Evolutionary conservation across 2,113 vertebrate genomes (phyloP).

Genomic region (Planiliza haematocheilus): DNA sequence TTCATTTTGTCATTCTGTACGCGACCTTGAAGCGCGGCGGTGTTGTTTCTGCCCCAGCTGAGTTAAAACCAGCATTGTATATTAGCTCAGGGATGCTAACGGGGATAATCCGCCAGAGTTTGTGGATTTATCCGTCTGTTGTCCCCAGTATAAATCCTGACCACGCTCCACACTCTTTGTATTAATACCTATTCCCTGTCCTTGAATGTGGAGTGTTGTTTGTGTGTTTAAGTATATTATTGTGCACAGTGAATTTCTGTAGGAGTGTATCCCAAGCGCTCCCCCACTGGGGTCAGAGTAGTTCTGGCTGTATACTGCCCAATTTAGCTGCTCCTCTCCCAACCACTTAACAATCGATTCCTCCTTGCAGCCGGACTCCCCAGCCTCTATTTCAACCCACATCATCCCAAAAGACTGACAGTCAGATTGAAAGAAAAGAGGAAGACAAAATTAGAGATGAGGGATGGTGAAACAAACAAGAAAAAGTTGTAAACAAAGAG

Average conservation of each 20-base stretch:
- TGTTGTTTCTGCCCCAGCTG: background rate
- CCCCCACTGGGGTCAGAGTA: conserved; percentile 12
- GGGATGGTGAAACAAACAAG: conserved; percentile 43
- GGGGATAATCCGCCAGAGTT: background rate
- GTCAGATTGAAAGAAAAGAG: conserved; percentile 3
- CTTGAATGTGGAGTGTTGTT: conserved; percentile 30
- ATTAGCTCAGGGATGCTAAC: conserved; percentile 27
- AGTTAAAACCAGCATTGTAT: conserved; percentile 22
- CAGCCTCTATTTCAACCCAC: conserved; percentile 13
- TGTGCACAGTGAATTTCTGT: conserved; percentile 5
- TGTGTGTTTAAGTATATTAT: conserved; percentile 35
- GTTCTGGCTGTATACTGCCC: conserved; percentile 20
- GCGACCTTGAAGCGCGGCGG: conserved; percentile 18
- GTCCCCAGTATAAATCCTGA: conserved; percentile 23
- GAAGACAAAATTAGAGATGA: background rate
- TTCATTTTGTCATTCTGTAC: background rate
- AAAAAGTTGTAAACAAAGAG: conserved; percentile 35
- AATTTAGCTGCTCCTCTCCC: conserved; percentile 26
- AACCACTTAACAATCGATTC: conserved; percentile 51
- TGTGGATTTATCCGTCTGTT: conserved; percentile 29
- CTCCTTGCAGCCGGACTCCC: conserved; percentile 19
- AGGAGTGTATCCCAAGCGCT: background rate
- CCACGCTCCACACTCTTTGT: background rate
- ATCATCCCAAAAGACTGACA: conserved; percentile 51
- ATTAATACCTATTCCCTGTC: conserved; percentile 9